A percentile compares a stretch with the other conserved stretches of the same genome.
Evolutionary conservation across 2,797 vertebrate species (phyloP).

Genomic region (Lycodopsis pacificus): DNA sequence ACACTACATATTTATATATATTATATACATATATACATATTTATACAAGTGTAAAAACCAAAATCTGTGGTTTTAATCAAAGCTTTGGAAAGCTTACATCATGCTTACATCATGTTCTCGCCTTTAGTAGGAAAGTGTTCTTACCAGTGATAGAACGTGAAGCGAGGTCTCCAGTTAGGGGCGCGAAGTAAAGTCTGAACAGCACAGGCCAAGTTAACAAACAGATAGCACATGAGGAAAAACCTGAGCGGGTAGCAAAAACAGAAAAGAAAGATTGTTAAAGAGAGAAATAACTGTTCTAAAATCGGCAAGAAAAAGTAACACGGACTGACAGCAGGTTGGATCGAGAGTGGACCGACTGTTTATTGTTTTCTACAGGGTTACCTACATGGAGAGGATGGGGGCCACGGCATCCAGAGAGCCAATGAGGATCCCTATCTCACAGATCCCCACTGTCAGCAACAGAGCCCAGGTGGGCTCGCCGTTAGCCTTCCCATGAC

Average conservation of each 20-base stretch:
- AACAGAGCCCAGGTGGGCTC: conserved; percentile 97
- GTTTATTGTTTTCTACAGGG: neutral
- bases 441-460: conserved; percentile 93
- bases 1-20: neutral
- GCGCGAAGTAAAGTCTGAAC: conserved; percentile 93
- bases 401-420: conserved; percentile 94
- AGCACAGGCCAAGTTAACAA: conserved; percentile 96
- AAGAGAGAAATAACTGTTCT: neutral
- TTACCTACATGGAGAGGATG: conserved; percentile 93
- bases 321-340: neutral
- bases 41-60: neutral
- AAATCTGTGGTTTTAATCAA: neutral
- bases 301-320: neutral
- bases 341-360: fast-evolving
- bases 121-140: neutral
- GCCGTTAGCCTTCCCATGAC: conserved; percentile 94
- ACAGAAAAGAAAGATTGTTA: neutral
- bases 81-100: neutral
- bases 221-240: conserved; percentile 98
- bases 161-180: conserved; percentile 97
- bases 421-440: conserved; percentile 95
- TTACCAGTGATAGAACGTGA: conserved; percentile 95
- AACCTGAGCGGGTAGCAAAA: conserved; percentile 84
- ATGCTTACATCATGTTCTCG: neutral
- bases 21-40: too few relatives aligned